These are phyloP conservation scores for Gastrophysa polygoni DNA, from an alignment of 2,888 invertebrate genomes.

Conservation along the genomic window DNA sequence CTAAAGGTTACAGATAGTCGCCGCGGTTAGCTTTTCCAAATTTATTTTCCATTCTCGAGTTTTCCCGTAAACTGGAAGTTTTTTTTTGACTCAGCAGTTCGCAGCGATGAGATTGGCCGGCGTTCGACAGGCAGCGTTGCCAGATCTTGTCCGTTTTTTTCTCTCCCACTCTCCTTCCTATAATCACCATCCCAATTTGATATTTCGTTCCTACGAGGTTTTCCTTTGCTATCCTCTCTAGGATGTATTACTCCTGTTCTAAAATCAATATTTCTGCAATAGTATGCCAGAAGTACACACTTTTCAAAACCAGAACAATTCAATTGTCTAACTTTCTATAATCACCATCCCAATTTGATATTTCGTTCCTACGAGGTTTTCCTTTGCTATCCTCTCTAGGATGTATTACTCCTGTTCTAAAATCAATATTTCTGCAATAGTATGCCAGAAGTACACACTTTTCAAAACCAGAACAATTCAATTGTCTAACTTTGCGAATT, in stretches of 20 bases:
- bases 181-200: not conserved
- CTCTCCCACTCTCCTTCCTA: not conserved
- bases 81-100: constrained; percentile 42
- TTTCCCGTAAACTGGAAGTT: constrained; percentile 28
- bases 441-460: too few species aligned
- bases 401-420: too few species aligned
- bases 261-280: too few species aligned
- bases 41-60: constrained; percentile 14
- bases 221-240: not conserved
- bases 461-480: too few species aligned
- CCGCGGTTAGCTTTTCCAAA: constrained; percentile 18
- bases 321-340: too few species aligned
- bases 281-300: too few species aligned
- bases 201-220: not conserved
- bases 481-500: too few species aligned
- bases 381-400: not conserved
- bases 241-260: too few species aligned
- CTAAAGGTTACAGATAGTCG: constrained; percentile 36
- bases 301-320: too few species aligned
- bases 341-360: not conserved
- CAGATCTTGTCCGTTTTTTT: constrained; percentile 31
- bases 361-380: not conserved
- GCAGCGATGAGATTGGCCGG: constrained; percentile 54
- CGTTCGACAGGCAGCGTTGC: constrained; percentile 49
- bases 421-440: too few species aligned